Evolutionary conservation across 2,797 vertebrate species (phyloP).

Genomic region (Moxostoma hubbsi): DNA sequence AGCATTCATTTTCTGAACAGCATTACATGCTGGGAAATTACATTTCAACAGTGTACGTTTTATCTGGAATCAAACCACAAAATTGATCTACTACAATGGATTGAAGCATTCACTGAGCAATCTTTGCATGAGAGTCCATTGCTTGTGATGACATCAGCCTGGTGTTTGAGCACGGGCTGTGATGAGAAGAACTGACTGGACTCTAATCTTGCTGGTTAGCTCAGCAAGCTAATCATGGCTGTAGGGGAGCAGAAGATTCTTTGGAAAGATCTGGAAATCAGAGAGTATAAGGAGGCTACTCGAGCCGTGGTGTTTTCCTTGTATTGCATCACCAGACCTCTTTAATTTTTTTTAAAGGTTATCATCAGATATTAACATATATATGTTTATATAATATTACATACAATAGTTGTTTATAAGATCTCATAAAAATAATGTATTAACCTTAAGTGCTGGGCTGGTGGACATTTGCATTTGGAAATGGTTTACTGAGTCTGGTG

Average conservation of each 20-base stretch:
- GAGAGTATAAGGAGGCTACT: constrained; percentile 34
- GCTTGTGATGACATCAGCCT: constrained; percentile 47
- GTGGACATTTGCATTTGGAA: constrained; percentile 45
- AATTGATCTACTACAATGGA: constrained; percentile 18
- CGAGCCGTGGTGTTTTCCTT: constrained; percentile 48
- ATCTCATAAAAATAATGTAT: too few relatives aligned
- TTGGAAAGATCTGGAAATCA: constrained; percentile 52
- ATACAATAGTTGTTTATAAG: too few relatives aligned
- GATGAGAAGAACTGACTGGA: constrained; percentile 27
- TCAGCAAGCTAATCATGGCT: constrained; percentile 51
- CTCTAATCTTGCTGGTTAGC: constrained; percentile 44
- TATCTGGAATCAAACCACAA: constrained; percentile 15
- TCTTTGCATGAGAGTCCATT: constrained; percentile 26
- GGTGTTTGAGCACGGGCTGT: constrained; percentile 9
- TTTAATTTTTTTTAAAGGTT: constrained; percentile 48
- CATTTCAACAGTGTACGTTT: constrained; percentile 25
- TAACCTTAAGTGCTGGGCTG: constrained; percentile 9
- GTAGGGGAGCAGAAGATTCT: constrained; percentile 46
- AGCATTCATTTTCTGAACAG: constrained; percentile 29
- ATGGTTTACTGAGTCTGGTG: too few relatives aligned
- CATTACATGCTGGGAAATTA: constrained; percentile 31
- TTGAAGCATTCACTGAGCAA: background rate
- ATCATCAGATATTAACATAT: too few relatives aligned
- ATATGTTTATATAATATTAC: too few relatives aligned
- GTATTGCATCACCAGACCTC: constrained; percentile 57